A percentile compares a stretch with the other conserved stretches of the same genome.
phyloP scores from a whole-genome alignment of 2,113 vertebrate genomes.

The Elachura formosa region DNA sequence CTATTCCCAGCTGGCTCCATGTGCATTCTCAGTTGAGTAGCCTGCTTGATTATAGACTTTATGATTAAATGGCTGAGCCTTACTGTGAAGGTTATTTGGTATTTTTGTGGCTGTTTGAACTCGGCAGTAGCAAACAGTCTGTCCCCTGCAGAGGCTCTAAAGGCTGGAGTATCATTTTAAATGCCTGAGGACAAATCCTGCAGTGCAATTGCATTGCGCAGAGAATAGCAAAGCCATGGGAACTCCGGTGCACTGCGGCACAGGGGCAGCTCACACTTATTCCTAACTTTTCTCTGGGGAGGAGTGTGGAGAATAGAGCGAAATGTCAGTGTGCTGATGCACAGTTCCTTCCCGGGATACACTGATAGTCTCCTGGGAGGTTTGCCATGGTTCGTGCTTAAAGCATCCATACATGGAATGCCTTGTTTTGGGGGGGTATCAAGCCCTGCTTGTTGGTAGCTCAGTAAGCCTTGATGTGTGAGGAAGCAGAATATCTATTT shows the following conservation, averaged over 20 bases:
- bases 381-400: neutral
- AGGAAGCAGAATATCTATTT: neutral
- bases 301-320: neutral
- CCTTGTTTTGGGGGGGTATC: neutral
- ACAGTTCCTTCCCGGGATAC: neutral
- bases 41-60: slow-evolving; percentile 11
- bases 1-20: neutral
- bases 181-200: neutral
- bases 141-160: neutral
- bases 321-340: neutral
- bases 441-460: neutral
- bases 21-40: neutral
- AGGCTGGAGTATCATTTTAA: neutral
- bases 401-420: neutral
- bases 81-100: slow-evolving; percentile 23
- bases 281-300: neutral
- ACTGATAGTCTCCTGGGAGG: neutral
- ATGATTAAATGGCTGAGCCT: slow-evolving; percentile 8
- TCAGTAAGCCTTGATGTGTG: neutral
- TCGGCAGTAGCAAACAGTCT: neutral
- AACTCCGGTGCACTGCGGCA: neutral
- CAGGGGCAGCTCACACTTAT: neutral
- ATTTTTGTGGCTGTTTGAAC: neutral
- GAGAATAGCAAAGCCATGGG: neutral
- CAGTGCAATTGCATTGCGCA: neutral